A percentile compares a stretch with the other conserved stretches of the same genome.
Conservation (phyloP, 2,113 vertebrate species). For the Dipodomys spectabilis region DNA sequence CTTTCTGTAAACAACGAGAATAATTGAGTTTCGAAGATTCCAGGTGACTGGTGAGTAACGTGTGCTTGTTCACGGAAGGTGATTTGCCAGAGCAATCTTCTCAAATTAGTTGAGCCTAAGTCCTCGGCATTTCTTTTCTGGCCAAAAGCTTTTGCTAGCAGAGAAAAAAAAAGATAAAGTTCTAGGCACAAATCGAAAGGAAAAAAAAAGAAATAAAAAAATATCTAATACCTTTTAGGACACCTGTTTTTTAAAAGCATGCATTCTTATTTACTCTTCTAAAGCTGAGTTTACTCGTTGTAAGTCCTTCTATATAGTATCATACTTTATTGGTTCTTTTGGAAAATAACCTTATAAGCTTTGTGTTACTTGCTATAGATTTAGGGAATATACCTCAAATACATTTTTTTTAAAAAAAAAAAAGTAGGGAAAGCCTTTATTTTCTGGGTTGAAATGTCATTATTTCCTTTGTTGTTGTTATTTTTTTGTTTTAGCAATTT, state of each 20-base stretch:
- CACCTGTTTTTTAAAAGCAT: conserved; percentile 69
- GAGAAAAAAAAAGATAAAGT: conserved; percentile 70
- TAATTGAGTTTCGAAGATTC: conserved; percentile 79
- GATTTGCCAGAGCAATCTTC: conserved; percentile 72
- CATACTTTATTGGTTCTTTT: conserved; percentile 58
- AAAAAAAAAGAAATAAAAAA: neutral
- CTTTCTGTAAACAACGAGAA: conserved; percentile 79
- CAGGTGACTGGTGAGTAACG: conserved; percentile 67
- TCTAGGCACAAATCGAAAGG: conserved; percentile 66
- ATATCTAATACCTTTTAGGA: conserved; percentile 44
- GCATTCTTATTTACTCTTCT: conserved; percentile 61
- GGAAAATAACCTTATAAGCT: conserved; percentile 64
- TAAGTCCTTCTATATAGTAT: conserved; percentile 56
- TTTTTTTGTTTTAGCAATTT: conserved; percentile 20
- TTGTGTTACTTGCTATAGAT: conserved; percentile 72
- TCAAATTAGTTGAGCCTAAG: conserved; percentile 66
- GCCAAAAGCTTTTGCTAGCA: conserved; percentile 66
- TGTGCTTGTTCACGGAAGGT: conserved; percentile 70
- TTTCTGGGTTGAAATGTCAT: conserved; percentile 60
- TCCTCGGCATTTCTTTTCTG: conserved; percentile 78
- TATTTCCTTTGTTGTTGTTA: conserved; percentile 19
- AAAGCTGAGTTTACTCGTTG: conserved; percentile 62
- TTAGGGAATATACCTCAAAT: conserved; percentile 76
- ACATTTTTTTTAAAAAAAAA: conserved; percentile 13
- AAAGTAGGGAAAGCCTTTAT: conserved; percentile 68